Evolutionary conservation across 2,797 vertebrate genomes (phyloP).

Genomic region (Odontamblyopus rebecca): DNA sequence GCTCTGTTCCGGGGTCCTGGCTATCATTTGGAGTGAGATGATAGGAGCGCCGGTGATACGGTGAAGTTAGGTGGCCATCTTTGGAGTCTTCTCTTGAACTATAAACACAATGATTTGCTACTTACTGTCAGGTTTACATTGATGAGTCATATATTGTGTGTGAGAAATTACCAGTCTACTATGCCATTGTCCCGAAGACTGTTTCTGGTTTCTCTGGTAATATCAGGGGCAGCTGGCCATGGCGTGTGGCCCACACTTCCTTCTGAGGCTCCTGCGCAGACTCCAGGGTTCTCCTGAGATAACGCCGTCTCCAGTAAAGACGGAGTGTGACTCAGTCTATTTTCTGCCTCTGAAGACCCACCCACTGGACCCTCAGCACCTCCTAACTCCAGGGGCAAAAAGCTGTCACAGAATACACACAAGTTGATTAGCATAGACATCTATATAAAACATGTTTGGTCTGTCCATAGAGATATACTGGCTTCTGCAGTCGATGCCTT

Average conservation of each 20-base stretch:
- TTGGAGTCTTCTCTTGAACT: constrained; percentile 91
- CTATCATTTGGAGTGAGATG: constrained; percentile 89
- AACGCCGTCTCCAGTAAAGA: constrained; percentile 88
- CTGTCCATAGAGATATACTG: no score
- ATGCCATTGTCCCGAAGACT: constrained; percentile 90
- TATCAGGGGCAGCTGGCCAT: constrained; percentile 96
- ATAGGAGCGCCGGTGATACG: constrained; percentile 88
- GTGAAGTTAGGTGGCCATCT: constrained; percentile 87
- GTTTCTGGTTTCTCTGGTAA: constrained; percentile 94
- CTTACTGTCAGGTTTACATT: not conserved
- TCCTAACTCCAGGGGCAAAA: constrained; percentile 84
- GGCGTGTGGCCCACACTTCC: constrained; percentile 80
- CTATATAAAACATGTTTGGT: no score
- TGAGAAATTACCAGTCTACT: constrained; percentile 83
- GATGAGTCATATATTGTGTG: not conserved
- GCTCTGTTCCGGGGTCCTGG: constrained; percentile 89
- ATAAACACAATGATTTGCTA: constrained; percentile 9
- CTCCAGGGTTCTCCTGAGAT: constrained; percentile 83
- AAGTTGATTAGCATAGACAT: no score
- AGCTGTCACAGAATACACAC: constrained; percentile 51
- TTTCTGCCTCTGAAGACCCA: constrained; percentile 68
- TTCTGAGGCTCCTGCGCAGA: constrained; percentile 64
- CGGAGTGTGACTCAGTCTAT: constrained; percentile 83
- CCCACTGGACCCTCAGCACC: constrained; percentile 57
- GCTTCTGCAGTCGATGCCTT: no score